Conservation (phyloP, 2,797 vertebrate species). For the Aulostomus chinensis region DNA sequence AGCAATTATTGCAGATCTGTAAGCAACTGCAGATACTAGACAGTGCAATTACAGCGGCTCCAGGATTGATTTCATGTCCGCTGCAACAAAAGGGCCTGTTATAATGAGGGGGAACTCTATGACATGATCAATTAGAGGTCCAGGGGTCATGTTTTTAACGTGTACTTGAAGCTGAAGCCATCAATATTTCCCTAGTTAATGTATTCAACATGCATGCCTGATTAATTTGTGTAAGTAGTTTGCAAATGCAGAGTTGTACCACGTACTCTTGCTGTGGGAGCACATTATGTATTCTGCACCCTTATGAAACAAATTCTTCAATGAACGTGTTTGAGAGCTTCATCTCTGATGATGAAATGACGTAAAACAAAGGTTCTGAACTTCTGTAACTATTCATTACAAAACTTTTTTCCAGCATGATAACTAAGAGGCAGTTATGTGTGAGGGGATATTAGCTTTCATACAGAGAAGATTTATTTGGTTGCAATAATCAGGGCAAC, state of each 20-base stretch:
- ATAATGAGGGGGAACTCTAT: constrained; percentile 36
- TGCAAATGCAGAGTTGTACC: not conserved
- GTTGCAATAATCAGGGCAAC: no score
- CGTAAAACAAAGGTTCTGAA: no score
- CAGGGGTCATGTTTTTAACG: constrained; percentile 7
- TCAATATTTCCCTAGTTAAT: constrained; percentile 11
- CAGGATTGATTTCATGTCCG: constrained; percentile 57
- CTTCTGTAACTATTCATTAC: no score
- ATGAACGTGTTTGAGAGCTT: no score
- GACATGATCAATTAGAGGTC: constrained; percentile 30
- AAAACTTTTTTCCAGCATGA: no score
- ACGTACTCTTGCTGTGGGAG: no score
- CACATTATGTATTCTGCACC: no score
- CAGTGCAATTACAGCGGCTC: constrained; percentile 43
- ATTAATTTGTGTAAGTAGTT: not conserved
- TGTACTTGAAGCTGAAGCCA: constrained; percentile 7
- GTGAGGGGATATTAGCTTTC: no score
- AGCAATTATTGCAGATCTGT: constrained; percentile 40
- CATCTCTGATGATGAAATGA: no score
- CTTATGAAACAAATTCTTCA: no score
- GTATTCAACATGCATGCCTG: not conserved
- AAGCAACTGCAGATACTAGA: constrained; percentile 27
- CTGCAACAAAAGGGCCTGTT: constrained; percentile 22
- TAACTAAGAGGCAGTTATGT: no score
- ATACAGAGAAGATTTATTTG: no score